Evolutionary conservation across 1,140 invertebrate genomes (phyloP).

Genomic region (Sinella curviseta): DNA sequence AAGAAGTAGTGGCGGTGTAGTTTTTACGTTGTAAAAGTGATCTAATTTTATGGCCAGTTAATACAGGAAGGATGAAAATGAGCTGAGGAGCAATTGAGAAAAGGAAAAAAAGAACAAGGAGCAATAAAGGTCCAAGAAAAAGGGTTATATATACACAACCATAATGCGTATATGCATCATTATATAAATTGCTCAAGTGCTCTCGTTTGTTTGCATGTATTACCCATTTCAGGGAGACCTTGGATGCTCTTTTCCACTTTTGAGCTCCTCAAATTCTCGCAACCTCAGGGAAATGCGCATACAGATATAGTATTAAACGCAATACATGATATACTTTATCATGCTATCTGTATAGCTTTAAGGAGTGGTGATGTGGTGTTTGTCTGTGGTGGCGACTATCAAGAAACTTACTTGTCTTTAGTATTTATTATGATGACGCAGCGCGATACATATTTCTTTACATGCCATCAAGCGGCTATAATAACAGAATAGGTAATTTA

Average conservation of each 20-base stretch:
- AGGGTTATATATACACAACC: constrained; percentile 1
- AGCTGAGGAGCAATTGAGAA: constrained; percentile 5
- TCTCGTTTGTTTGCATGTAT: constrained; percentile 40
- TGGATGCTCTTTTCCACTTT: neutral
- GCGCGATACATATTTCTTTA: no score
- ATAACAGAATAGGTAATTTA: no score
- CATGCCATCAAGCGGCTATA: no score
- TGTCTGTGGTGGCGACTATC: no score
- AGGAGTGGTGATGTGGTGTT: no score
- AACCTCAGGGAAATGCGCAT: no score
- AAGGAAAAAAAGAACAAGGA: neutral
- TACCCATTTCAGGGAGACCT: constrained; percentile 31
- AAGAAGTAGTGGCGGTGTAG: neutral
- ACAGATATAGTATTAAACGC: no score
- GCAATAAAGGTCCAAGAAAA: neutral
- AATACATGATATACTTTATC: no score
- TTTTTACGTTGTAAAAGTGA: constrained; percentile 40
- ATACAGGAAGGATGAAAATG: constrained; percentile 42
- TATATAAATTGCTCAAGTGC: neutral
- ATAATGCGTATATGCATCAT: neutral
- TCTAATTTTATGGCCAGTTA: constrained; percentile 49
- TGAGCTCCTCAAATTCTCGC: no score
- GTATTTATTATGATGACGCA: no score
- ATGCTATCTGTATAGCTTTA: no score
- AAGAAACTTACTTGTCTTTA: no score